Evolutionary conservation across 2,888 invertebrate species (phyloP).

Genomic region (Polydrusus tereticollis): DNA sequence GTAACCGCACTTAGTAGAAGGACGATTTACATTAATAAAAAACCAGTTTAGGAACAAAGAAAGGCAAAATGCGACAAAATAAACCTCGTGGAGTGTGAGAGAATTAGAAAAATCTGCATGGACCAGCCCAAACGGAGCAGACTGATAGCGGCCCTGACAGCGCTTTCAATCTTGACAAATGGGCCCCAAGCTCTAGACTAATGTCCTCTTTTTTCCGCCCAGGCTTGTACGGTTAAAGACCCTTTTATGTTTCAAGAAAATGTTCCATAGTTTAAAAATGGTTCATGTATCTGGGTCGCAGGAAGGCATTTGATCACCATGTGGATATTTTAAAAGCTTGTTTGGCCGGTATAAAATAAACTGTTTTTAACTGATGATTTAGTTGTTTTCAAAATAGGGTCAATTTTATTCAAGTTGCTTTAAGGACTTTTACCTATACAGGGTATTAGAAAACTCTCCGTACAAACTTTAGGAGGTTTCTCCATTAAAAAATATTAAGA

Average conservation of each 20-base stretch:
- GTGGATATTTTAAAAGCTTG: neutral
- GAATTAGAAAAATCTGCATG: constrained; percentile 45
- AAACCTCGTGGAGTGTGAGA: constrained; percentile 18
- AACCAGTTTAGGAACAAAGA: neutral
- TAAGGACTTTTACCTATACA: no score
- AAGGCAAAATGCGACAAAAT: constrained; percentile 11
- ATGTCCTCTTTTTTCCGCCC: constrained; percentile 36
- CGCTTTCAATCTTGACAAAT: constrained; percentile 45
- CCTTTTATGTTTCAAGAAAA: constrained; percentile 31
- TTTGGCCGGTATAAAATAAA: no score
- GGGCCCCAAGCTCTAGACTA: constrained; percentile 35
- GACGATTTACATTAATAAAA: neutral
- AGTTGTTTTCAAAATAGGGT: no score
- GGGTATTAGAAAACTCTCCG: no score
- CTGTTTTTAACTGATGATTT: no score
- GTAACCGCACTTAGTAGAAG: neutral
- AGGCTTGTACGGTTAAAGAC: constrained; percentile 29
- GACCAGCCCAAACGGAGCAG: constrained; percentile 35
- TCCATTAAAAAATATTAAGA: no score
- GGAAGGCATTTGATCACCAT: neutral
- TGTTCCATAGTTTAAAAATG: constrained; percentile 21
- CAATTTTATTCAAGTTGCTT: no score
- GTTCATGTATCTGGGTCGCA: constrained; percentile 7
- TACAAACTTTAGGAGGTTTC: no score
- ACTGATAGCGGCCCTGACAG: constrained; percentile 40